Evolutionary conservation across 2,797 vertebrate genomes (phyloP), one percentile per base, ranked within the genome.

Genomic region (Siniperca undulata): DNA sequence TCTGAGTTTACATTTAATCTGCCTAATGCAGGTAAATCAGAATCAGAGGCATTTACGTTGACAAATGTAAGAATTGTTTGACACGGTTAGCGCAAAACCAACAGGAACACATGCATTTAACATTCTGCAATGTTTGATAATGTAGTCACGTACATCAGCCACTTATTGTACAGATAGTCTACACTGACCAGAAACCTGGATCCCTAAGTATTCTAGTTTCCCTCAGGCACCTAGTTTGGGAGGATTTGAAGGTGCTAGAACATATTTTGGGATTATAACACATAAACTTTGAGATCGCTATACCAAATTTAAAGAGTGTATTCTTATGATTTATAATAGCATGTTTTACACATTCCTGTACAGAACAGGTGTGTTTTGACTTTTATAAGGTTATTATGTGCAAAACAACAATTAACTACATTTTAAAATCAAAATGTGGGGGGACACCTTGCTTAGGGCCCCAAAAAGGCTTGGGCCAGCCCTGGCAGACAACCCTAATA

Each of bases 21-120:
- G 70, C 50, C 40, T 59, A 2, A 46, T 30, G 60, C 85, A 91
- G 88, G 88, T 89, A 48, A 56, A 74, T 50, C 22, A 40, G 10
- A 44, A 46, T 14, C 52, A 22, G 16, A 42, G 10, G 42, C 24
- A 16, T 59, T 71, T 58, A 24, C 8, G 16, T 2, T 13, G 34
- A 55, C 19, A 50, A 55, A 74, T 61, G 59, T 27, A 46, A n/a
- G 17, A 55, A 44, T 61, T 46, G 71, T 77, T 7, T 20, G 14
- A 12, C 16, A n/a, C 4, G 27, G 14, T 7, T 9, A 64, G 5
- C 2, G 58, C 12, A 60, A 67, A 79, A 61, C 7, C 38, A 40
- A 27, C 40, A 44, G 6, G 5, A 61, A 36, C 5, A n/a, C 12
- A n/a, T 3, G 52, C 40, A 40, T 58, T n/a, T 53, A 44, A 61